Base-by-base conservation (phyloP, 1,140 invertebrate genomes). In the Scaptomyza pallida region DNA sequence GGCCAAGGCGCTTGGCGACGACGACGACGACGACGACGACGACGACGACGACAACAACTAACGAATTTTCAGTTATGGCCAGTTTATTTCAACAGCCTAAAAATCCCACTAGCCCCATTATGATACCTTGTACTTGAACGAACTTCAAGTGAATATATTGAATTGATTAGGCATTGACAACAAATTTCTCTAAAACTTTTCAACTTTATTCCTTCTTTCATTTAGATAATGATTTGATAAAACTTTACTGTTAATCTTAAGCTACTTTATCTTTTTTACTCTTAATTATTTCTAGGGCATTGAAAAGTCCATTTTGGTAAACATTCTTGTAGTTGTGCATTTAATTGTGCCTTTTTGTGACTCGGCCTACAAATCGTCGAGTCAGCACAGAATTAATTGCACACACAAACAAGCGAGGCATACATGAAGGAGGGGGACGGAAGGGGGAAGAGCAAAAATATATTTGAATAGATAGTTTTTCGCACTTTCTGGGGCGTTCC, bases 361-460 rank as follows among this genome's bases (percentile, higher is more conserved):
- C 47, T 48, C 45, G 41, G 75, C 71, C 71, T 68, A 72, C 59
- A 64, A 68, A 55, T 75, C 37, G 80, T 52, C 76, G 55, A 80
- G 54, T 85, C 80, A 86, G 81, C 80, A 79, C 10, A 79, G 68
- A 85, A 85, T 86, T 85, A 85, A 85, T 85, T 85, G 63, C 65
- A 6, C 51, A 48, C 30, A 45, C 40, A 61, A 17, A 40, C n/a
- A 51, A 63, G 23, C 45, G n/a, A 56, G 23, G 16, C 17, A 21
- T 30, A 30, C 17, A 65, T 41, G 57, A 33, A 52, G 26, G 13
- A 26, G 5, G 13, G 26, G 2, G 23, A 26, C 23, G 33, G 33
- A 10, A 41, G n/a, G n/a, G n/a, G n/a, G n/a, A n/a, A n/a, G n/a
- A n/a, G n/a, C n/a, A n/a, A n/a, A n/a, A n/a, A n/a, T n/a, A n/a